These are phyloP conservation scores for Hymenochirus boettgeri DNA, from an alignment of 2,113 vertebrate species.

Conservation along the genomic window DNA sequence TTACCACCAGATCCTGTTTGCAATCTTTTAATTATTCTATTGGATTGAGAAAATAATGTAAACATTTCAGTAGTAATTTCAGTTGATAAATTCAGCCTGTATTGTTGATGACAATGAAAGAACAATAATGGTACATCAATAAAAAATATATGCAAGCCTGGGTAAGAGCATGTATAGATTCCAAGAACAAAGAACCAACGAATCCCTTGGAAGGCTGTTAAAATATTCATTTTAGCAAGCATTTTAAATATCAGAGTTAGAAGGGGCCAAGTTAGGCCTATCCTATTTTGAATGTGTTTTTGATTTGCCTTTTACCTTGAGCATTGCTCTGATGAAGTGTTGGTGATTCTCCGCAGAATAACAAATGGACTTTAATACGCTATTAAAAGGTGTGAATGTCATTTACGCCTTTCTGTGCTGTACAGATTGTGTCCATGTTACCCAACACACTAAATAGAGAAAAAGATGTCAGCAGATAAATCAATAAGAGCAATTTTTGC, in stretches of 20 bases:
- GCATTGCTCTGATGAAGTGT: conserved; percentile 33
- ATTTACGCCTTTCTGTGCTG: conserved; percentile 41
- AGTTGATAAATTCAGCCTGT: no score
- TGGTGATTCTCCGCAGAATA: conserved; percentile 38
- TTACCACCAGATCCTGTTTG: no score
- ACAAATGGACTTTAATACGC: conserved; percentile 43
- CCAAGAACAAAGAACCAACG: conserved; percentile 5
- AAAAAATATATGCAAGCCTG: conserved; percentile 24
- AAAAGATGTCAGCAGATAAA: conserved; percentile 39
- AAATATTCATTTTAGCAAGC: conserved; percentile 25
- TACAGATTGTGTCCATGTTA: conserved; percentile 39
- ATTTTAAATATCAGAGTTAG: conserved; percentile 40
- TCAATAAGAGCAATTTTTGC: conserved; percentile 32
- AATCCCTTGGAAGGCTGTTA: conserved; percentile 21
- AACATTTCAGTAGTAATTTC: not conserved
- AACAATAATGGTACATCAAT: not conserved
- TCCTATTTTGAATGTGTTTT: conserved; percentile 11
- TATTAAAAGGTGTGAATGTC: conserved; percentile 46
- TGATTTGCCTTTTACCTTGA: conserved; percentile 27
- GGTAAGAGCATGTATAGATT: conserved; percentile 21
- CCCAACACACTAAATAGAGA: conserved; percentile 34
- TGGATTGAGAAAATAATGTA: conserved; percentile 1
- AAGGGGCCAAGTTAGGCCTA: conserved; percentile 34
- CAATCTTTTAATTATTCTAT: not conserved
- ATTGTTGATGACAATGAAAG: not conserved